A percentile compares a stretch with the other conserved stretches of the same genome.
These are phyloP conservation scores for Eupithecia vulgata DNA, from an alignment of 2,888 invertebrate species.

Conservation along the genomic window DNA sequence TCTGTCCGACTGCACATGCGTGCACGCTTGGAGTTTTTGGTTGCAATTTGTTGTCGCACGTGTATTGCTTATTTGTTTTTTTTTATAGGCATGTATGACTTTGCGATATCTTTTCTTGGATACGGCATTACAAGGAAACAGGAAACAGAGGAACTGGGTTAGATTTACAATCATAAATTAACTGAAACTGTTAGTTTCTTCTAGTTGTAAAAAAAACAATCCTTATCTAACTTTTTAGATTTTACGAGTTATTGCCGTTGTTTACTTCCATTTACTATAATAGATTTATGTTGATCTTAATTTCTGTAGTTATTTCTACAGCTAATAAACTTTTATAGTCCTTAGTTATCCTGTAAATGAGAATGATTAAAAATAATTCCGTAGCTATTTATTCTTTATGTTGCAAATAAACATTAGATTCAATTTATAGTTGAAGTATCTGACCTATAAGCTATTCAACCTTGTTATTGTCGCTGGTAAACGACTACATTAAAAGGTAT, in stretches of 20 bases:
- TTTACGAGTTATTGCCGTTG: slow-evolving; percentile 23
- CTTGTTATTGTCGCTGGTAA: slow-evolving; percentile 37
- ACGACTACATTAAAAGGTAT: slow-evolving; percentile 41
- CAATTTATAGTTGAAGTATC: slow-evolving; percentile 25
- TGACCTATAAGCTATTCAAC: slow-evolving; percentile 31
- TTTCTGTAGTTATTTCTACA: neutral
- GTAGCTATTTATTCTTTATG: neutral
- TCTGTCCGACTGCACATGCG: slow-evolving; percentile 57
- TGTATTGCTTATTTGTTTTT: slow-evolving; percentile 42
- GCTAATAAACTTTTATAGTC: neutral
- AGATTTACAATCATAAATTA: slow-evolving; percentile 43
- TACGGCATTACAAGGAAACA: slow-evolving; percentile 68
- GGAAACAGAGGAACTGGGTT: slow-evolving; percentile 73
- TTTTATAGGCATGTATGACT: slow-evolving; percentile 73
- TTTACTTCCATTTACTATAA: neutral
- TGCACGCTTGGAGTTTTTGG: slow-evolving; percentile 67
- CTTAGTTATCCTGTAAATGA: neutral
- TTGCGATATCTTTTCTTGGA: slow-evolving; percentile 73
- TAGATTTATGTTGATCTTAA: neutral
- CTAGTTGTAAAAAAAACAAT: neutral
- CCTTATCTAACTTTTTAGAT: neutral
- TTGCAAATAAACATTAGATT: slow-evolving; percentile 22
- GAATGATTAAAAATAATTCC: slow-evolving; percentile 13
- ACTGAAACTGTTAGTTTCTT: neutral
- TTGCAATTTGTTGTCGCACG: slow-evolving; percentile 53